Evolutionary conservation across 2,113 vertebrate species (phyloP).

Genomic region (Muntiacus reevesi): DNA sequence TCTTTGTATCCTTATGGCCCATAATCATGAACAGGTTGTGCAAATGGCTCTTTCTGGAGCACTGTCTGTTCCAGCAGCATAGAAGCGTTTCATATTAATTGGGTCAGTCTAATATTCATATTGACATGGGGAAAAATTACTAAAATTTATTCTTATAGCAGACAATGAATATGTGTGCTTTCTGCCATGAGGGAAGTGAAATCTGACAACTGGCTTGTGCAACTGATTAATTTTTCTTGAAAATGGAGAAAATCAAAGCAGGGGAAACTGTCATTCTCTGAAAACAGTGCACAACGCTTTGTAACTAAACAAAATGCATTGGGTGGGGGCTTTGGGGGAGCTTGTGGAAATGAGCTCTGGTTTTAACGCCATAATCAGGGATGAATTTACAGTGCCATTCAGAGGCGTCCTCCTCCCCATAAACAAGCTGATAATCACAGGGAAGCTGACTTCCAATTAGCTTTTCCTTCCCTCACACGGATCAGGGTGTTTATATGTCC

Average conservation of each 20-base stretch:
- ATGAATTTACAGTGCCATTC: slow-evolving; percentile 85
- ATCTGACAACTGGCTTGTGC: slow-evolving; percentile 80
- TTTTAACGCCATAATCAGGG: slow-evolving; percentile 79
- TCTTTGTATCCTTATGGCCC: slow-evolving; percentile 91
- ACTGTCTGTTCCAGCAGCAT: slow-evolving; percentile 86
- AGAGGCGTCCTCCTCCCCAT: slow-evolving; percentile 83
- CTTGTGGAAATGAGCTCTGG: slow-evolving; percentile 63
- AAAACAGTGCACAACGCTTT: slow-evolving; percentile 78
- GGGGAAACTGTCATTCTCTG: slow-evolving; percentile 76
- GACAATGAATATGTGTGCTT: slow-evolving; percentile 88
- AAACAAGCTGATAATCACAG: slow-evolving; percentile 85
- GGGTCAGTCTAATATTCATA: slow-evolving; percentile 91
- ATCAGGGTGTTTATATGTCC: slow-evolving; percentile 72
- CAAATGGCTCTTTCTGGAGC: slow-evolving; percentile 85
- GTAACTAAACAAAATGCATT: slow-evolving; percentile 69
- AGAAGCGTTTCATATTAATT: slow-evolving; percentile 90
- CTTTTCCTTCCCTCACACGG: slow-evolving; percentile 72
- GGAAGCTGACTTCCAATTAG: slow-evolving; percentile 85
- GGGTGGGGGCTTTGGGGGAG: slow-evolving; percentile 28
- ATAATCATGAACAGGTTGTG: slow-evolving; percentile 92
- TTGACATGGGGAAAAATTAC: slow-evolving; percentile 91
- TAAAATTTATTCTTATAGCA: slow-evolving; percentile 90
- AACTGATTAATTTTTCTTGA: slow-evolving; percentile 80
- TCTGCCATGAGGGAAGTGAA: slow-evolving; percentile 83
- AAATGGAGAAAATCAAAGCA: slow-evolving; percentile 79